phyloP scores from a whole-genome alignment of 2,113 vertebrate species.

The Stegastes partitus region DNA sequence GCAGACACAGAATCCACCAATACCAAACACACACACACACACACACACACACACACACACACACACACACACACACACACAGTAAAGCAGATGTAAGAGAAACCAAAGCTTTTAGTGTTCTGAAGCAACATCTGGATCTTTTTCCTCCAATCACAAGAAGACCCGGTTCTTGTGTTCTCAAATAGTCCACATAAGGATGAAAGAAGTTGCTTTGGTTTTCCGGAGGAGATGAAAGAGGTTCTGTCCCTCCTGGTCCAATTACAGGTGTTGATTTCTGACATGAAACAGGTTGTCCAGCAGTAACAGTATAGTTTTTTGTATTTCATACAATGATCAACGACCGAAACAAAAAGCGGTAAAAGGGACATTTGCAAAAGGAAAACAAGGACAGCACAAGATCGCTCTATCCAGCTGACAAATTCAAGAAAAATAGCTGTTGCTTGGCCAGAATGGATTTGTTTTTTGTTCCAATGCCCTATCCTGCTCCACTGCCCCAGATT shows the following conservation, averaged over 20 bases:
- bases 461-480: neutral
- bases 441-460: no score
- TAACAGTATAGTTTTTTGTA: no score
- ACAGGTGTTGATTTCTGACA: slow-evolving; percentile 41
- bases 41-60: no score
- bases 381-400: no score
- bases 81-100: neutral
- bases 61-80: slow-evolving; percentile 19
- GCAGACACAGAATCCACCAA: slow-evolving; percentile 41
- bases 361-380: no score
- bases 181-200: neutral
- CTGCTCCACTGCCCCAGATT: neutral
- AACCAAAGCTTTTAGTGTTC: neutral
- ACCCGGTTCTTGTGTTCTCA: neutral
- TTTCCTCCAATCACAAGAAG: neutral
- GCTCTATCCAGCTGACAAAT: no score
- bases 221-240: slow-evolving; percentile 34
- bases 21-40: neutral
- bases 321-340: no score
- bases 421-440: no score
- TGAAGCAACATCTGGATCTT: slow-evolving; percentile 29
- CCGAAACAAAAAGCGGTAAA: neutral
- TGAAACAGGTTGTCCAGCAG: slow-evolving; percentile 8
- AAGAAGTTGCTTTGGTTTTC: neutral
- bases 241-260: slow-evolving; percentile 49